These are phyloP conservation scores for Pseudococcus longispinus DNA, from an alignment of 2,888 invertebrate species.

Conservation along the genomic window DNA sequence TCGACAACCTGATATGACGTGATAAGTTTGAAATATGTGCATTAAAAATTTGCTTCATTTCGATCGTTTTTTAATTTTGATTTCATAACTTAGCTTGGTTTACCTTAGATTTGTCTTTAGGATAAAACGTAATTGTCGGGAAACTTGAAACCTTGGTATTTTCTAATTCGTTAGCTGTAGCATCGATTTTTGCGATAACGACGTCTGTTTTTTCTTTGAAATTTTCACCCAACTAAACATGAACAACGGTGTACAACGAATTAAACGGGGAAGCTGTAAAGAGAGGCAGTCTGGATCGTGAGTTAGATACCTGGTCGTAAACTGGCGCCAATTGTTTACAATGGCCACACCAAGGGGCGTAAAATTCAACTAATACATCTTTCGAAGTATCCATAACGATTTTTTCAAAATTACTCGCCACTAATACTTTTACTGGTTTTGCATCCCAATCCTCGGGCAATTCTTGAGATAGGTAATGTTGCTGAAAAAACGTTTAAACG, in stretches of 20 bases:
- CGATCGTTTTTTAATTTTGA: no score
- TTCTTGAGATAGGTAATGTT: slow-evolving; percentile 92
- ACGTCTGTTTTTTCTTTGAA: slow-evolving; percentile 82
- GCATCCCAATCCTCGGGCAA: slow-evolving; percentile 97
- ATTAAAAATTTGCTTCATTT: no score
- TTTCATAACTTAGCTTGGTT: not conserved
- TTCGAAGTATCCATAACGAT: slow-evolving; percentile 87
- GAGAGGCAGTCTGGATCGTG: no score
- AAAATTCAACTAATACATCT: slow-evolving; percentile 97
- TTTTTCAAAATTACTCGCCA: slow-evolving; percentile 93
- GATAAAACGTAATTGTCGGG: slow-evolving; percentile 94
- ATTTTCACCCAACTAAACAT: slow-evolving; percentile 85
- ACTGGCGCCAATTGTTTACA: slow-evolving; percentile 97
- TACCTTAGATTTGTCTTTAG: slow-evolving; percentile 83
- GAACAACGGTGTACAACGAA: not conserved
- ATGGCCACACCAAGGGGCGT: slow-evolving; percentile 99
- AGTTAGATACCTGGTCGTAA: slow-evolving; percentile 74
- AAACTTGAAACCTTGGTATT: slow-evolving; percentile 93
- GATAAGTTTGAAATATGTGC: not conserved
- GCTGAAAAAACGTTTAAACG: slow-evolving; percentile 64
- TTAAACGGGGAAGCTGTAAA: no score
- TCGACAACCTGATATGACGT: slow-evolving; percentile 73
- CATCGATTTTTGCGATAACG: slow-evolving; percentile 98
- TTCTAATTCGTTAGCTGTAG: slow-evolving; percentile 96
- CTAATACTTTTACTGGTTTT: slow-evolving; percentile 89